phyloP scores from a whole-genome alignment of 2,797 vertebrate species.

The Enteromius fasciolatus region DNA sequence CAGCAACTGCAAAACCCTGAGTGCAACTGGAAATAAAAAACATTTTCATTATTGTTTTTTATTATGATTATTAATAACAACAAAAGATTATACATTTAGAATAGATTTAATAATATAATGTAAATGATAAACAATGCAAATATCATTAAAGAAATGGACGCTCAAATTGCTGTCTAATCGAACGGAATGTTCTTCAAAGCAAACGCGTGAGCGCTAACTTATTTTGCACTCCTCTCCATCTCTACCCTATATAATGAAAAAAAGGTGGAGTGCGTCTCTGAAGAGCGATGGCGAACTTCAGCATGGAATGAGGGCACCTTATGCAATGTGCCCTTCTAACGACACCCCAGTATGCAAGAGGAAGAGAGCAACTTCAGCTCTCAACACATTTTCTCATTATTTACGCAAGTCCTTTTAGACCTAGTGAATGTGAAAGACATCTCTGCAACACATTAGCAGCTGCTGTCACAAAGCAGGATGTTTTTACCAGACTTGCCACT shows the following conservation, averaged over 20 bases:
- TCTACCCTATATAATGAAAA: background rate
- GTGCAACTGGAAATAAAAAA: background rate
- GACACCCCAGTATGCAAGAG: constrained; percentile 1
- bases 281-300: constrained; percentile 14
- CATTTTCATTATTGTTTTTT: background rate
- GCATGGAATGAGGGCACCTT: constrained; percentile 31
- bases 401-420: background rate
- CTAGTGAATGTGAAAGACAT: background rate
- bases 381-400: background rate
- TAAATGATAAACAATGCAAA: background rate
- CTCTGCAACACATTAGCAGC: background rate
- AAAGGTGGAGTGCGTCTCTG: constrained; percentile 7
- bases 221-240: background rate
- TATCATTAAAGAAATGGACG: background rate
- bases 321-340: constrained; percentile 27
- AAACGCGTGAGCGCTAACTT: background rate
- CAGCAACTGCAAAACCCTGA: background rate
- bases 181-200: background rate
- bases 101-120: background rate
- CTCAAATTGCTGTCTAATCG: background rate
- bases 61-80: background rate
- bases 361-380: background rate
- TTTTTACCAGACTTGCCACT: background rate
- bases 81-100: background rate
- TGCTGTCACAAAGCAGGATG: background rate